phyloP scores from a whole-genome alignment of 2,113 vertebrate genomes.

The Rhipidura dahli region DNA sequence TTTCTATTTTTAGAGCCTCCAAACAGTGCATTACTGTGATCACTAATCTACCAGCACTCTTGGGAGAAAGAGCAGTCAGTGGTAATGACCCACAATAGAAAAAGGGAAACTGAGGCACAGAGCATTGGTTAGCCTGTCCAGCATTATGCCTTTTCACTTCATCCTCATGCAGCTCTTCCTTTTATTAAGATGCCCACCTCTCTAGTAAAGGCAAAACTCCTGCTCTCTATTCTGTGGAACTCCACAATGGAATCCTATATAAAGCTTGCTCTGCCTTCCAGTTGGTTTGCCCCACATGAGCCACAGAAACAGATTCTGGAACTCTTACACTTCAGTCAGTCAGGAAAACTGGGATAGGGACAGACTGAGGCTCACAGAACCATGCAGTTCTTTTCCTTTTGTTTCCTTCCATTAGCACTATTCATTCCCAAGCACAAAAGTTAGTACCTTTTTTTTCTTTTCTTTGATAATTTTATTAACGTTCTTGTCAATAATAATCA shows the following conservation, averaged over 20 bases:
- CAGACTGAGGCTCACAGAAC: neutral
- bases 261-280: neutral
- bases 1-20: neutral
- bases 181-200: neutral
- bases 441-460: neutral
- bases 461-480: neutral
- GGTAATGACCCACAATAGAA: neutral
- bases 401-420: neutral
- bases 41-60: neutral
- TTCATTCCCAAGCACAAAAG: neutral
- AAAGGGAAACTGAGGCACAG: neutral
- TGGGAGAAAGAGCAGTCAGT: neutral
- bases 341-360: neutral
- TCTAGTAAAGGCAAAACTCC: neutral
- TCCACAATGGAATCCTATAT: neutral
- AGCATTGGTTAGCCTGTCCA: neutral
- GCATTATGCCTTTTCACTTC: neutral
- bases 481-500: neutral
- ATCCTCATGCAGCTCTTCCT: neutral
- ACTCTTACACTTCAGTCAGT: neutral
- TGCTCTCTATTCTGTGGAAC: neutral
- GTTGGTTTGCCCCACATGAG: neutral
- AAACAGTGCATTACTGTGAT: neutral
- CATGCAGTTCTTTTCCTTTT: neutral
- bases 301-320: neutral